Evolutionary conservation across 2,113 vertebrate genomes (phyloP), one percentile per base, ranked within the genome.

Genomic region (Rutilus rutilus): DNA sequence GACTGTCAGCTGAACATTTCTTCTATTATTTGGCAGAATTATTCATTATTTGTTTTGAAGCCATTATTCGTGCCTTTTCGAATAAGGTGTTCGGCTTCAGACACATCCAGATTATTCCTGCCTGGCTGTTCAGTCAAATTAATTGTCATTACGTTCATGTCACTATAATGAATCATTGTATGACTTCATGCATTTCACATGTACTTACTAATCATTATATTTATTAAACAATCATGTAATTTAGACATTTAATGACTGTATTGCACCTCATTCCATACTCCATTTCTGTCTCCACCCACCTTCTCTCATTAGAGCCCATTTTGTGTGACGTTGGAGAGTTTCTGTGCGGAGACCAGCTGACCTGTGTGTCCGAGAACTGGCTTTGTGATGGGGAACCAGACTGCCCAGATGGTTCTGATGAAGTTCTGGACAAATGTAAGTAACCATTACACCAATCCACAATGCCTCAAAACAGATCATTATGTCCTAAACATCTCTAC

Each of bases 331-430:
- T 94, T 79, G 96, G 96, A 86, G 96, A 98, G 91, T 98, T 98
- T 97, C 96, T 96, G 91, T 99, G 97, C 93, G 95, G 86, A 54
- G 95, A 97, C 92, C 67, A 87, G 0, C 47, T 93, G 90, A 97
- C 95, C 91, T 99, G 97, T 91, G 88, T 99, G 83, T 96, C 97
- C 45, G 95, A 96, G 88, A 95, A 93, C 90, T 98, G 98, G 97
- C 95, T 98, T 84, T 99, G 97, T 89, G 97, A 99, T n/a, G 97
- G 96, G 71, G 97, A 99, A 91, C 94, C 97, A 0, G 96, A 99
- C 88, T 99, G 97, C 88, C 97, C 97, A 0, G 97, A 97, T 75
- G 95, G 92, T 89, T 98, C 97, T 0, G 98, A 99, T 57, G 97
- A 99, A 89, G 92, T 93, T n/a, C 91, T 94, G 92, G 93, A 93